Conservation (phyloP, 1,140 invertebrate species). For the Penaeus indicus region DNA sequence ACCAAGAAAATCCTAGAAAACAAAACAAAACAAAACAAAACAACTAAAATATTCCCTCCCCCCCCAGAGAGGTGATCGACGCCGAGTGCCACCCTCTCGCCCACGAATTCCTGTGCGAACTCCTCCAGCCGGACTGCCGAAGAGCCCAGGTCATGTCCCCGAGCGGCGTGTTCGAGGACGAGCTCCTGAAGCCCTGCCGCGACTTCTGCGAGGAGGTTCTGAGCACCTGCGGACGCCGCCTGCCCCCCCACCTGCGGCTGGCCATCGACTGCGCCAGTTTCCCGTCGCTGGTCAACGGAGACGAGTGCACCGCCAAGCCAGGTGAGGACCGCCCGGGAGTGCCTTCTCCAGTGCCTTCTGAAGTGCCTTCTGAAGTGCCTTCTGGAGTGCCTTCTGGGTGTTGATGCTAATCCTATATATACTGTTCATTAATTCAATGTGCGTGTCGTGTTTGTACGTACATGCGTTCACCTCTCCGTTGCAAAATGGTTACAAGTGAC, state of each 20-base stretch:
- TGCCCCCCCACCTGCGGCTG: slow-evolving; percentile 78
- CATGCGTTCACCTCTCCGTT: neutral
- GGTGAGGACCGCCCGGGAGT: slow-evolving; percentile 72
- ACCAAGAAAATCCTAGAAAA: no score
- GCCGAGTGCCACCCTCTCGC: slow-evolving; percentile 88
- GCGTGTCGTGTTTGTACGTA: neutral
- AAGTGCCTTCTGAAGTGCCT: no score
- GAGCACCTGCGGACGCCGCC: slow-evolving; percentile 81
- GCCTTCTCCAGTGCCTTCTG: no score
- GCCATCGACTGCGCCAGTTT: slow-evolving; percentile 55
- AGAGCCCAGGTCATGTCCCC: slow-evolving; percentile 57
- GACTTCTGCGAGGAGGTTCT: slow-evolving; percentile 89
- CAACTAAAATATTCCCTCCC: no score
- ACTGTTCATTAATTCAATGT: slow-evolving; percentile 75
- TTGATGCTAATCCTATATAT: no score
- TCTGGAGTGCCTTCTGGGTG: no score
- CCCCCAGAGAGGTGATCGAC: slow-evolving; percentile 82
- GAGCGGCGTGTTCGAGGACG: slow-evolving; percentile 69
- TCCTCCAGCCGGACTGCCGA: slow-evolving; percentile 79
- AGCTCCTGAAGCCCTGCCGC: slow-evolving; percentile 81
- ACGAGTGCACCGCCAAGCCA: slow-evolving; percentile 81
- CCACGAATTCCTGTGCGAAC: slow-evolving; percentile 87
- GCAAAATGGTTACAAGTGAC: no score
- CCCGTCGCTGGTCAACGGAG: slow-evolving; percentile 78
- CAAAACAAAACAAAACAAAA: no score